Evolutionary conservation across 2,888 invertebrate species (phyloP).

Genomic region (Muschampia plurimacula): DNA sequence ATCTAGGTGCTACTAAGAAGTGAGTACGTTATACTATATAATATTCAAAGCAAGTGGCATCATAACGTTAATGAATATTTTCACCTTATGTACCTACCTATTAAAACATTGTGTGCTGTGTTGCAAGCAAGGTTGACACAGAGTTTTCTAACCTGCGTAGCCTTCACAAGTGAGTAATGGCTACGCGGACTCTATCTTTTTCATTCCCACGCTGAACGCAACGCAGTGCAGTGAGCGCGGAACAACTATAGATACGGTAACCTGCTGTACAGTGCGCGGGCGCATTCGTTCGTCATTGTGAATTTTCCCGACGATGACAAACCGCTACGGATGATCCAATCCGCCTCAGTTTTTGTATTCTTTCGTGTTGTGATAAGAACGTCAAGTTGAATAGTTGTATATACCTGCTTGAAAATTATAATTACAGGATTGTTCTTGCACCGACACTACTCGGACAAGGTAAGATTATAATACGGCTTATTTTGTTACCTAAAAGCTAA

Average conservation of each 20-base stretch:
- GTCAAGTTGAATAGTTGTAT: slow-evolving; percentile 33
- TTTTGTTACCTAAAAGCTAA: neutral
- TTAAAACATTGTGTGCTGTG: slow-evolving; percentile 23
- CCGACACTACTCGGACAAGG: slow-evolving; percentile 15
- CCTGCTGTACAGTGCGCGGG: slow-evolving; percentile 39
- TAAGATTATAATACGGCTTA: slow-evolving; percentile 5
- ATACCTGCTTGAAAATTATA: slow-evolving; percentile 14
- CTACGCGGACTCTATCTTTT: slow-evolving; percentile 45
- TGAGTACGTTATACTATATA: no score
- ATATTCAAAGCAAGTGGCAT: neutral
- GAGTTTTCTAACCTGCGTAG: slow-evolving; percentile 57
- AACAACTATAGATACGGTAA: slow-evolving; percentile 35
- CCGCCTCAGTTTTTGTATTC: slow-evolving; percentile 41
- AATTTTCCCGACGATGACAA: slow-evolving; percentile 49
- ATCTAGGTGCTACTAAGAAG: no score
- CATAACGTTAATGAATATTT: neutral
- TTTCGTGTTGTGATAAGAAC: slow-evolving; percentile 38
- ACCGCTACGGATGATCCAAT: slow-evolving; percentile 39
- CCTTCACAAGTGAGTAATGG: slow-evolving; percentile 19
- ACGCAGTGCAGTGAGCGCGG: slow-evolving; percentile 34
- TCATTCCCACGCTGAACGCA: slow-evolving; percentile 43
- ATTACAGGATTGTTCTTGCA: slow-evolving; percentile 15
- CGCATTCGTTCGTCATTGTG: slow-evolving; percentile 45
- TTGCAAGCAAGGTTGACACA: slow-evolving; percentile 52
- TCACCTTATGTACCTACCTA: neutral